Percentiles rank a stretch among this genome's conserved stretches.
Evolutionary conservation across 2,113 vertebrate species (phyloP).

Genomic region (Morone chrysops): DNA sequence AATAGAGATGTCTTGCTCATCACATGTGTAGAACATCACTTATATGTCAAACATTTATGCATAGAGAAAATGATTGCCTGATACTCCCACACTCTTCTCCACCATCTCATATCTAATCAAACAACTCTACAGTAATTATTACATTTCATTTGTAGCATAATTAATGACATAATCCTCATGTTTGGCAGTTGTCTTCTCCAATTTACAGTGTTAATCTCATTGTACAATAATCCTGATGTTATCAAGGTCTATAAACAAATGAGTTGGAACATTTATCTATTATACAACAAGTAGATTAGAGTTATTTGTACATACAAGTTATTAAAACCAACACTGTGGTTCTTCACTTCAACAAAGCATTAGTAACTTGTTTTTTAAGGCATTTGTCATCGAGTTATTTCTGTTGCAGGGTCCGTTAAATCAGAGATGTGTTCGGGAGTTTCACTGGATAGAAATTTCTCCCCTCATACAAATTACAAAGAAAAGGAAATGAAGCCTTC

Average conservation of each 20-base stretch:
- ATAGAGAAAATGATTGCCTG: not conserved
- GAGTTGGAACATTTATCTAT: slow-evolving; percentile 10
- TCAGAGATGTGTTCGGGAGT: slow-evolving; percentile 9
- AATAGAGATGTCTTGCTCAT: not conserved
- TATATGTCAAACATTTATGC: not conserved
- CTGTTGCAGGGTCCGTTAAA: not conserved
- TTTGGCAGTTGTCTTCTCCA: slow-evolving; percentile 29
- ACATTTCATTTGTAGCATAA: slow-evolving; percentile 51
- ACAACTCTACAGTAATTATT: slow-evolving; percentile 9
- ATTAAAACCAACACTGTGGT: not conserved
- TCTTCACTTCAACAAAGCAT: slow-evolving; percentile 3
- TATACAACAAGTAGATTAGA: slow-evolving; percentile 11
- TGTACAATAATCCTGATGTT: slow-evolving; percentile 57
- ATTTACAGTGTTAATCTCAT: slow-evolving; percentile 29
- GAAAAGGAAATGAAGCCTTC: slow-evolving; percentile 56
- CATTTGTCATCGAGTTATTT: slow-evolving; percentile 22
- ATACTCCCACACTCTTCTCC: not conserved
- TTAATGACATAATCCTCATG: slow-evolving; percentile 59
- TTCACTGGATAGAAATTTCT: slow-evolving; percentile 34
- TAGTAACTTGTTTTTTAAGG: slow-evolving; percentile 3
- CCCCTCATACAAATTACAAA: slow-evolving; percentile 40
- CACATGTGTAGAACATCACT: not conserved
- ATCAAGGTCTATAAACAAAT: slow-evolving; percentile 43
- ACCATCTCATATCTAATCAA: slow-evolving; percentile 19
- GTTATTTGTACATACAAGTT: not conserved